Conservation (phyloP, 2,113 vertebrate species). For the Monarcha castaneiventris region DNA sequence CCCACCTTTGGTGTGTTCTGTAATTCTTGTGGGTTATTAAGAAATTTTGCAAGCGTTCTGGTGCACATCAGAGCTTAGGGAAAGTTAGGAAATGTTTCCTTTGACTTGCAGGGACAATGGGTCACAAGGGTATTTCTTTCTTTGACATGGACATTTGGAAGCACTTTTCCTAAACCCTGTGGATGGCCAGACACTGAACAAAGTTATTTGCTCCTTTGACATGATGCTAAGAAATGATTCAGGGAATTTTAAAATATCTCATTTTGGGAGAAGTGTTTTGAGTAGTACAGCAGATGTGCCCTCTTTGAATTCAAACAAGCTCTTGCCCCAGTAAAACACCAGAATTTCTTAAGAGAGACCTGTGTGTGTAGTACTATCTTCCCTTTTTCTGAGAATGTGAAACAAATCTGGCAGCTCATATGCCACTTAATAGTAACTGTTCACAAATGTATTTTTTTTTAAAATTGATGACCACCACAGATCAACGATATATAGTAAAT, state of each 20-base stretch:
- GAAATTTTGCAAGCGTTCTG: neutral
- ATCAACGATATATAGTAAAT: slow-evolving; percentile 37
- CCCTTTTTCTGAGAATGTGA: neutral
- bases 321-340: neutral
- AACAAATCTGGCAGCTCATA: slow-evolving; percentile 18
- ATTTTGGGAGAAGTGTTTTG: neutral
- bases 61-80: neutral
- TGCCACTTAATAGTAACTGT: slow-evolving; percentile 25
- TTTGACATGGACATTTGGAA: neutral
- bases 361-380: neutral
- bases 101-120: neutral
- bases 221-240: neutral
- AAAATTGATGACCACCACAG: slow-evolving; percentile 33
- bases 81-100: neutral
- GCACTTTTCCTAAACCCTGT: neutral
- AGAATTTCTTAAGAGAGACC: neutral
- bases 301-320: neutral
- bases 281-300: neutral
- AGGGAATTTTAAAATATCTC: neutral
- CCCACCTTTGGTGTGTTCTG: neutral
- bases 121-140: neutral
- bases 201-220: neutral
- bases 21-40: neutral
- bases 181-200: neutral
- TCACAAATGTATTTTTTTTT: slow-evolving; percentile 31